Conservation (phyloP, 2,113 vertebrate genomes). For the Apistogramma diplotaenia region DNA sequence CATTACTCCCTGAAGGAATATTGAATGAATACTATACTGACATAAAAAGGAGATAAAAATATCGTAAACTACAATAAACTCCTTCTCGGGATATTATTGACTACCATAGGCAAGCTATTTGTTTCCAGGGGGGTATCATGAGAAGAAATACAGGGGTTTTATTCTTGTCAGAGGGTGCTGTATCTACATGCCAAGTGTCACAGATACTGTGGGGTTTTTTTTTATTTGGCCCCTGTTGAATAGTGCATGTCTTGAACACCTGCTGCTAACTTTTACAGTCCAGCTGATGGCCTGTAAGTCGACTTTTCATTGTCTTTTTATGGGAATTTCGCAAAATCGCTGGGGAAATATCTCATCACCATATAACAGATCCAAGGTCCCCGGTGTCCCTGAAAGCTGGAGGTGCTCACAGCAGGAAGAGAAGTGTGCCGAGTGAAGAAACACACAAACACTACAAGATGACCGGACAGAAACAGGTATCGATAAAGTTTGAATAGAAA, state of each 20-base stretch:
- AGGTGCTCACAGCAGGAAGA: not conserved
- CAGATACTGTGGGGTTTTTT: not conserved
- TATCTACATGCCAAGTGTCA: not conserved
- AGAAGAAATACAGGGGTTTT: conserved; percentile 17
- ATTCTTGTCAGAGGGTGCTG: not conserved
- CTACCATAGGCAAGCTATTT: conserved; percentile 5
- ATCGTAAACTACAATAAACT: conserved; percentile 32
- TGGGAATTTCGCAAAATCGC: not conserved
- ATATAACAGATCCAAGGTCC: not conserved
- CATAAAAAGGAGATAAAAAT: conserved; percentile 51
- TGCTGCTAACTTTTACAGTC: not conserved
- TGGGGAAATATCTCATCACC: not conserved
- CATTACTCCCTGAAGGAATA: conserved; percentile 44
- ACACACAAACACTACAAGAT: not conserved
- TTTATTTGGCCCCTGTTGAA: conserved; percentile 14
- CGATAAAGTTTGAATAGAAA: not conserved
- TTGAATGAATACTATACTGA: conserved; percentile 41
- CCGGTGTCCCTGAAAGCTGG: not conserved
- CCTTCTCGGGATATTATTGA: conserved; percentile 33
- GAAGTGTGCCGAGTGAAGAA: not conserved
- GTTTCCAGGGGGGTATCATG: conserved; percentile 21
- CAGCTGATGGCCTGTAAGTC: not conserved
- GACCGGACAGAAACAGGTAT: not conserved
- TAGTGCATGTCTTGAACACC: not conserved
- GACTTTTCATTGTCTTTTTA: not conserved